Evolutionary conservation across 2,888 invertebrate species (phyloP), one percentile per base, ranked within the genome.

Genomic region (Eugnorisma glareosa): DNA sequence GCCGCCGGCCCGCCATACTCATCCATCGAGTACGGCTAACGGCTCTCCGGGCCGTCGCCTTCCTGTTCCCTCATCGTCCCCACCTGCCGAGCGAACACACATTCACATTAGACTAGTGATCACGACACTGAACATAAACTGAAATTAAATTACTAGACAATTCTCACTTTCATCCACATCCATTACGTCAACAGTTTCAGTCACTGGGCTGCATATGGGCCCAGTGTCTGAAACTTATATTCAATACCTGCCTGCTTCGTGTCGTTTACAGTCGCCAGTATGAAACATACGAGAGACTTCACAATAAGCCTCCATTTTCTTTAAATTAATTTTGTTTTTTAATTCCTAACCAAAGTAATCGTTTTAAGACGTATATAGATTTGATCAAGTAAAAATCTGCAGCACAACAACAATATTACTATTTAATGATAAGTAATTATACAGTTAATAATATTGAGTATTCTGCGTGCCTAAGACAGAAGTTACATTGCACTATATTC

Each of bases 1-100:
- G 97, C 97, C 97, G 97, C 97, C 97, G 97, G 97, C 97, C 98
- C 98, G 97, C 98, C 98, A 98, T 98, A 98, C 97, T 97, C 97
- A 97, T 98, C 98, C 98, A 98, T 98, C 96, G 96, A 96, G 96
- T 95, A 96, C 95, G 96, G 96, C 96, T 97, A 96, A 95, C 97
- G 97, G 96, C 96, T 96, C 95, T 96, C 96, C 93, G 96, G 96
- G 97, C 97, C 97, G 97, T 97, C 97, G 97, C 97, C 97, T 96
- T 96, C 96, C 94, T 96, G 96, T 95, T 96, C 96, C 96, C 96
- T 96, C 96, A 98, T 98, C 97, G 97, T 97, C 96, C 95, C 97
- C 97, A 97, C 97, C 97, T 96, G 94, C 83, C 77, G 77, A 92
- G 85, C 87, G 87, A 89, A 87, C 57, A 90, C 82, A 84, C 68